Evolutionary conservation across 2,797 vertebrate species (phyloP).

Genomic region (Coreius guichenoti): DNA sequence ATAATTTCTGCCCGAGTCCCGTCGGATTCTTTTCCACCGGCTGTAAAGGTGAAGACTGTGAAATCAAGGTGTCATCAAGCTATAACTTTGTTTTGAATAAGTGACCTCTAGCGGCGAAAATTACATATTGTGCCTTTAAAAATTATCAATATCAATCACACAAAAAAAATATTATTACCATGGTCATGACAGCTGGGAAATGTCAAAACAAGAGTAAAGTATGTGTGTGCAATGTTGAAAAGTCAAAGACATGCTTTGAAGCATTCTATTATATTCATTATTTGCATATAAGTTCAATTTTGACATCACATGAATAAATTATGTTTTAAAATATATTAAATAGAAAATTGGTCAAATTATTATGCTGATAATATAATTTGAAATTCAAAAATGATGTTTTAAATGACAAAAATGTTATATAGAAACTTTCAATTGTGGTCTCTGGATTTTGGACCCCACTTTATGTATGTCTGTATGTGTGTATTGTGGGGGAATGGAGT

Average conservation of each 20-base stretch:
- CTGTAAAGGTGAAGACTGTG: too few species aligned
- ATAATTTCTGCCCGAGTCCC: too few species aligned
- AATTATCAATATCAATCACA: neutral
- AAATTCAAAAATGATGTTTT: neutral
- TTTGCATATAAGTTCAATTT: too few species aligned
- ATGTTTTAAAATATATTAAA: neutral
- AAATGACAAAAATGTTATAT: neutral
- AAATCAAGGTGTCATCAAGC: too few species aligned
- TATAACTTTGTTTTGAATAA: too few species aligned
- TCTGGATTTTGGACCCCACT: constrained; percentile 64
- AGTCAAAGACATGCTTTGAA: neutral
- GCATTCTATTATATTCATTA: neutral
- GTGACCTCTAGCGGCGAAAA: too few species aligned
- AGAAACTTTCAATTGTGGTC: neutral
- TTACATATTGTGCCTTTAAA: neutral
- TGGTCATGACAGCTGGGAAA: neutral
- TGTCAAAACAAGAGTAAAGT: neutral
- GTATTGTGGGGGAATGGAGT: constrained; percentile 47
- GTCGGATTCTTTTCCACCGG: too few species aligned
- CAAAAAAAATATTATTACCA: neutral
- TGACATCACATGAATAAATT: neutral
- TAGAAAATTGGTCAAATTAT: neutral
- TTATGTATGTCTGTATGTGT: constrained; percentile 20
- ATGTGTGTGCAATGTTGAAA: neutral
- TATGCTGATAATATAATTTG: neutral